Base-by-base conservation (phyloP, 2,113 vertebrate species). In the Cettia cetti region DNA sequence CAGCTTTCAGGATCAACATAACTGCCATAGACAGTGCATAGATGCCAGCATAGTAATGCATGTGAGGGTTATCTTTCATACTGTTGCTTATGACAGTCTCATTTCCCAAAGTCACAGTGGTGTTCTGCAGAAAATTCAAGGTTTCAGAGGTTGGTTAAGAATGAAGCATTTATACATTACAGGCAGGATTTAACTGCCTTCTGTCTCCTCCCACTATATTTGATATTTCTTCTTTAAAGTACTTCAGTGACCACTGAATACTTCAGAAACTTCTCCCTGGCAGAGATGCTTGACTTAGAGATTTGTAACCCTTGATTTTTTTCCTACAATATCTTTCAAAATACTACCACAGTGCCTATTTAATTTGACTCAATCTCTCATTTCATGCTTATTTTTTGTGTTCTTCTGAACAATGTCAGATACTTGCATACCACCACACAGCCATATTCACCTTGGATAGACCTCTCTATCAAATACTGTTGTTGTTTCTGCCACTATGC, bases 11-110 rank as follows among this genome's bases (percentile, higher is more conserved):
- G 23, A 99, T 85, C 86, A 99, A 97, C 98, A 99, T 99, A 77
- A 98, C 97, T 9, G 96, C 98, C 99, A 99, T 99, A n/a, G 99
- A 99, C 64, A 99, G 98, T 7, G 98, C 98, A 4, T 99, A 99
- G 95, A 99, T 97, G 47, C 97, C 96, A 27, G 98, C 98, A 3
- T 99, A 99, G 95, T 99, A 98, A 50, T 97, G 98, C 99, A 99
- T 98, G 92, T 96, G 95, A 75, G 99, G 99, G 61, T 99, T 98
- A 93, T 99, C 99, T 86, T 98, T 98, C 99, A 99, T 99, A 84
- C 98, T 99, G 92, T 53, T 80, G 64, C 98, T 99, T 95, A 99
- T 76, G 5, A 96, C 72, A 1, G 98, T 99, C 66, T 95, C 96
- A 95, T 99, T 99, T 57, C 98, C 98, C 72, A 97, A 80, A 45